Evolutionary conservation across 2,113 vertebrate species (phyloP), one percentile per base, ranked within the genome.

Genomic region (Sceloporus tristichus): DNA sequence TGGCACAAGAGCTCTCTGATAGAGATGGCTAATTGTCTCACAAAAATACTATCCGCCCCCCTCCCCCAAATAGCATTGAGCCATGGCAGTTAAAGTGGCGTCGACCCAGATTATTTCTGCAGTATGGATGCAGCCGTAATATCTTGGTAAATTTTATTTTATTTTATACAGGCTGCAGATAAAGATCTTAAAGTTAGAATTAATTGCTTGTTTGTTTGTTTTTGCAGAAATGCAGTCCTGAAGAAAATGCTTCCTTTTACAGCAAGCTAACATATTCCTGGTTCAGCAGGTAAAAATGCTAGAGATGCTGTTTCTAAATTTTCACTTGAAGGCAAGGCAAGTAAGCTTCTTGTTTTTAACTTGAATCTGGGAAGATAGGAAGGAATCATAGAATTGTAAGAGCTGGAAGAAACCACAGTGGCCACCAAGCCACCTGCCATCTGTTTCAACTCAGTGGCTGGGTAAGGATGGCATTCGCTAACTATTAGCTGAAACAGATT

Each of bases 251-350:
- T 74, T 95, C 93, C 79, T 94, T 96, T 53, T 88, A 94, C 84
- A 96, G 89, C 90, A 93, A 93, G 74, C 82, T 96, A 89, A 95
- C 90, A 0, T 96, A 93, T 89, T 94, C 90, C 56, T 97, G 94
- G 94, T 95, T 95, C 85, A 95, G 84, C 91, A 95, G 91, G 91
- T 96, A 86, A 38, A 54, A 84, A 65, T 48, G 62, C 27, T 84
- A 10, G 62, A 87, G 83, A 7, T 80, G 3, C 70, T 9, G 74
- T 76, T 48, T 25, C 25, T 77, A 48, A 42, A 77, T 42, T 71
- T 71, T 29, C 68, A 68, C 66, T 25, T 23, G 21, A 66, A 25
- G 65, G 23, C 19, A 59, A 59, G 27, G 23, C 3, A 23, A 71
- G 10, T 5, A 27, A 71, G 8, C 68, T 71, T 29, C 29, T 11